A percentile compares a stretch with the other conserved stretches of the same genome.
Conservation (phyloP, 2,888 invertebrate genomes). For the Apamea anceps region DNA sequence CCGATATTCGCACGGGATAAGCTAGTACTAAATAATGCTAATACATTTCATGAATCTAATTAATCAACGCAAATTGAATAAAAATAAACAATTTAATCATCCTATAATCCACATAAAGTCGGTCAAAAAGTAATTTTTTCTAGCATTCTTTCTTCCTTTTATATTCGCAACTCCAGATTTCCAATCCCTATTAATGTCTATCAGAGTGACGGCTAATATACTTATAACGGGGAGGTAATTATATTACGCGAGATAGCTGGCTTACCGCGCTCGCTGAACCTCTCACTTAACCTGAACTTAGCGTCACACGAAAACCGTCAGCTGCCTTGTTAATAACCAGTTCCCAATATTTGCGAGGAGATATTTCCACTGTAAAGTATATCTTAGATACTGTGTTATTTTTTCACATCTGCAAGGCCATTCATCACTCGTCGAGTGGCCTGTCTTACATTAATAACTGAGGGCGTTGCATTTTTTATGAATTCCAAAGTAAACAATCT, state of each 20-base stretch:
- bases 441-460: slow-evolving; percentile 60
- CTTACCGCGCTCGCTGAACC: slow-evolving; percentile 36
- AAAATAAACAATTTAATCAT: background rate
- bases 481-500: slow-evolving; percentile 75
- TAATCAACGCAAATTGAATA: background rate
- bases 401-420: slow-evolving; percentile 2
- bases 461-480: slow-evolving; percentile 75
- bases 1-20: too few species aligned
- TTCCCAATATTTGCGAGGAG: slow-evolving; percentile 35
- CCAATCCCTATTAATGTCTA: slow-evolving; percentile 16
- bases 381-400: slow-evolving; percentile 21
- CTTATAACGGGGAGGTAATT: slow-evolving; percentile 40
- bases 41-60: background rate
- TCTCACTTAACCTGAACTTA: slow-evolving; percentile 45
- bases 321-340: slow-evolving; percentile 52
- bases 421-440: slow-evolving; percentile 43
- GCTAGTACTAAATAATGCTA: too few species aligned
- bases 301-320: slow-evolving; percentile 39
- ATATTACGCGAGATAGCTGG: slow-evolving; percentile 44
- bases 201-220: slow-evolving; percentile 28
- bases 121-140: too few species aligned
- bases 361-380: slow-evolving; percentile 27
- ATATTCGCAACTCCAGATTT: slow-evolving; percentile 11
- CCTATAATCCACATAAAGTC: background rate
- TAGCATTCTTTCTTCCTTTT: background rate